A percentile compares a stretch with the other conserved stretches of the same genome.
phyloP scores from a whole-genome alignment of 2,888 invertebrate species.

The Epistrophella euchroma region DNA sequence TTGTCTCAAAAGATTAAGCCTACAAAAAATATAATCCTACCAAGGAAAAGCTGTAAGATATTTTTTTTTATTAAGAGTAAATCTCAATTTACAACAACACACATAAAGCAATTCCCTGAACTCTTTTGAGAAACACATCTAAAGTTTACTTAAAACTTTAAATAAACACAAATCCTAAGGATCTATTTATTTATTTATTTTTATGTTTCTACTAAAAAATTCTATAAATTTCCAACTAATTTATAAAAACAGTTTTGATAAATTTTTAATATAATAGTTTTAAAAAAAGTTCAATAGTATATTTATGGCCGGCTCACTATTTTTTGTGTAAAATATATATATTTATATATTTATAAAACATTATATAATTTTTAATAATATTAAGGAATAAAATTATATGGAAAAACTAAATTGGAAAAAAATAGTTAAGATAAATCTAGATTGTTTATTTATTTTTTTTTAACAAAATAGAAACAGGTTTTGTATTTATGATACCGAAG shows the following conservation, averaged over 20 bases:
- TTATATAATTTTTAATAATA: slow-evolving; percentile 65
- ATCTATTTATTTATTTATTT: slow-evolving; percentile 44
- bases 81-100: slow-evolving; percentile 56
- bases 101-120: slow-evolving; percentile 70
- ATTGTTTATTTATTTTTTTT: slow-evolving; percentile 41
- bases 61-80: neutral
- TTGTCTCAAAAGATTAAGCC: slow-evolving; percentile 45
- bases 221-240: slow-evolving; percentile 51
- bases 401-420: slow-evolving; percentile 42
- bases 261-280: slow-evolving; percentile 41
- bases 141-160: slow-evolving; percentile 32
- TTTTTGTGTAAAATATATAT: slow-evolving; percentile 72
- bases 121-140: slow-evolving; percentile 51
- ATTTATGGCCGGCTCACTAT: slow-evolving; percentile 76
- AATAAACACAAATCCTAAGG: slow-evolving; percentile 64
- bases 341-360: slow-evolving; percentile 71
- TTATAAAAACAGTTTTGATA: slow-evolving; percentile 58
- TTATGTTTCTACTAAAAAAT: slow-evolving; percentile 46
- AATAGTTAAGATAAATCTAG: slow-evolving; percentile 56
- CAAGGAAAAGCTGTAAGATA: slow-evolving; percentile 40
- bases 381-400: slow-evolving; percentile 45
- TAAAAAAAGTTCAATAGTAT: slow-evolving; percentile 60
- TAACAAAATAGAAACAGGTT: slow-evolving; percentile 34
- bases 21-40: slow-evolving; percentile 49
- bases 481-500: slow-evolving; percentile 58